Evolutionary conservation across 2,888 invertebrate species (phyloP).

Genomic region (Ptychoptera contaminata): DNA sequence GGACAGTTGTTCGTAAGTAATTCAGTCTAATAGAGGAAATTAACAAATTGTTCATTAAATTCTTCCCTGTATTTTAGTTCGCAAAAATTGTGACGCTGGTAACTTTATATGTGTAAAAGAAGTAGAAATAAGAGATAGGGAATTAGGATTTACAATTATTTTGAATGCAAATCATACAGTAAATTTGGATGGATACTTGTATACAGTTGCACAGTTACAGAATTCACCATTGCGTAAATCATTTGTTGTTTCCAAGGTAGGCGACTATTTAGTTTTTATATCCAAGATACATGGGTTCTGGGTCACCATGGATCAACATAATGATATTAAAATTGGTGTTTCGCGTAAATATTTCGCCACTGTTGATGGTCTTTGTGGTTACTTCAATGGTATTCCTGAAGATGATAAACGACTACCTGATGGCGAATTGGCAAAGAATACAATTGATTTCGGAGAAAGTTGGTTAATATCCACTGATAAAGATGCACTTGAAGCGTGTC

Average conservation of each 20-base stretch:
- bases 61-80: slow-evolving; percentile 32
- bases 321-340: slow-evolving; percentile 56
- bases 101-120: slow-evolving; percentile 40
- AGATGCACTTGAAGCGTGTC: slow-evolving; percentile 30
- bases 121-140: slow-evolving; percentile 42
- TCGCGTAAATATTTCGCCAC: slow-evolving; percentile 40
- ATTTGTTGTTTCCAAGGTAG: slow-evolving; percentile 51
- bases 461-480: slow-evolving; percentile 39
- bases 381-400: slow-evolving; percentile 43
- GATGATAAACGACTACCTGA: slow-evolving; percentile 61
- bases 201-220: slow-evolving; percentile 24
- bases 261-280: slow-evolving; percentile 49
- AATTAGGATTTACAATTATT: slow-evolving; percentile 33
- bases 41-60: slow-evolving; percentile 1
- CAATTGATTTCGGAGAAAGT: slow-evolving; percentile 57
- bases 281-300: slow-evolving; percentile 58
- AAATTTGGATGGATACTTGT: slow-evolving; percentile 48
- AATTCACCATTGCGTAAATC: slow-evolving; percentile 30
- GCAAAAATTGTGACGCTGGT: slow-evolving; percentile 43
- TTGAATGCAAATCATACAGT: slow-evolving; percentile 44
- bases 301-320: slow-evolving; percentile 50
- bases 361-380: slow-evolving; percentile 69
- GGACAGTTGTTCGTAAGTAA: slow-evolving; percentile 53
- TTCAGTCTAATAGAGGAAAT: slow-evolving; percentile 3
- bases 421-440: slow-evolving; percentile 42